Evolutionary conservation across 2,888 invertebrate species (phyloP).

Genomic region (Ectemnius cavifrons): DNA sequence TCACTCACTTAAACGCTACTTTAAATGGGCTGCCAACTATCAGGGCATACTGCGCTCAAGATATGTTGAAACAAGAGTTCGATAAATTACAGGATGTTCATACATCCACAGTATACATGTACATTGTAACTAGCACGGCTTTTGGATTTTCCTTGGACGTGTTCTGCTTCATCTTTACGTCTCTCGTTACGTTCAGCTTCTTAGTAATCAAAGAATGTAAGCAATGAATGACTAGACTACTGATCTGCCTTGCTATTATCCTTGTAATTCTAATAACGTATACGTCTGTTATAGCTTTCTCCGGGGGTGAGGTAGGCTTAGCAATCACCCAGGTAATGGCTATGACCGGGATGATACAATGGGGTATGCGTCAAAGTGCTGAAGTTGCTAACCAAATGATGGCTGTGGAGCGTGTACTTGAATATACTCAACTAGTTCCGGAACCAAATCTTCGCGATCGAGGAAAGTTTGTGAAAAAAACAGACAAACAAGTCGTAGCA

Average conservation of each 20-base stretch:
- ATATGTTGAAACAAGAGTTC: slow-evolving; percentile 82
- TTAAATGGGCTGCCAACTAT: slow-evolving; percentile 88
- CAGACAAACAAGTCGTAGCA: slow-evolving; percentile 32
- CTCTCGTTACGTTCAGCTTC: slow-evolving; percentile 84
- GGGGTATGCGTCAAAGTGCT: slow-evolving; percentile 91
- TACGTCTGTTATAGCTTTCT: slow-evolving; percentile 46
- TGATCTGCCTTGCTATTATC: background rate
- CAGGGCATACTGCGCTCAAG: slow-evolving; percentile 84
- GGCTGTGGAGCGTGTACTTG: slow-evolving; percentile 90
- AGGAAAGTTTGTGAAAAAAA: slow-evolving; percentile 52
- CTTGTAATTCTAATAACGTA: background rate
- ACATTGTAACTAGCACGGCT: slow-evolving; percentile 76
- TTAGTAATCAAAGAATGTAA: slow-evolving; percentile 72
- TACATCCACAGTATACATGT: slow-evolving; percentile 78
- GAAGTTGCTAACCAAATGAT: slow-evolving; percentile 89
- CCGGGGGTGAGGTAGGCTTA: slow-evolving; percentile 77
- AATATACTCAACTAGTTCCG: slow-evolving; percentile 86
- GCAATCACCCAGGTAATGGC: slow-evolving; percentile 79
- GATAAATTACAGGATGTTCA: slow-evolving; percentile 80
- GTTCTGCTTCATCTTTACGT: slow-evolving; percentile 83
- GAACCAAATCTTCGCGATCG: slow-evolving; percentile 76
- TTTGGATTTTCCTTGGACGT: slow-evolving; percentile 82
- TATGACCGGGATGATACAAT: slow-evolving; percentile 81
- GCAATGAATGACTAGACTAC: slow-evolving; percentile 19
- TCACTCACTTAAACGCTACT: slow-evolving; percentile 87